Conservation (phyloP, 2,797 vertebrate species). For the Molossus molossus region DNA sequence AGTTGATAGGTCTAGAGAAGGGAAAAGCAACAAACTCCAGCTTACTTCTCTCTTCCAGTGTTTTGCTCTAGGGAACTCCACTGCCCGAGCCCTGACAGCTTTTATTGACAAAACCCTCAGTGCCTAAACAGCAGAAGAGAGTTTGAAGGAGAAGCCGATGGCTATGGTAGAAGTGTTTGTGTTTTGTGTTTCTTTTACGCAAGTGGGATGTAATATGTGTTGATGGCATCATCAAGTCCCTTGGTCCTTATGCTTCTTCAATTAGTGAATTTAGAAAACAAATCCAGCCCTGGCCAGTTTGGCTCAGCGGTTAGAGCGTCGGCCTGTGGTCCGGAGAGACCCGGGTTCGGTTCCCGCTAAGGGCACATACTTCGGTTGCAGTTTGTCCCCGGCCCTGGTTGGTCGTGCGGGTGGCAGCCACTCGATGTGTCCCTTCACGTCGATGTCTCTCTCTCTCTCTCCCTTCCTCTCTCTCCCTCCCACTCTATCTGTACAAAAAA, state of each 20-base stretch:
- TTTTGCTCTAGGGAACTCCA: not conserved
- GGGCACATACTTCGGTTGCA: too few species aligned
- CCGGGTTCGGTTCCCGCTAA: too few species aligned
- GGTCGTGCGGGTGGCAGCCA: too few species aligned
- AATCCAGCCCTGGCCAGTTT: too few species aligned
- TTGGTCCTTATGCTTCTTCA: not conserved
- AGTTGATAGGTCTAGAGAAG: not conserved
- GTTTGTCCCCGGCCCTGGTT: too few species aligned
- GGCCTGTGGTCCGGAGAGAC: too few species aligned
- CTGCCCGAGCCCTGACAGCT: not conserved
- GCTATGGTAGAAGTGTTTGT: not conserved
- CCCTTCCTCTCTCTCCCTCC: too few species aligned
- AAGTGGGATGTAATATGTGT: not conserved
- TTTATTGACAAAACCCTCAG: not conserved
- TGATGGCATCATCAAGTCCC: not conserved
- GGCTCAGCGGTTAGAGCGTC: too few species aligned
- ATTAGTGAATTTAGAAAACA: not conserved
- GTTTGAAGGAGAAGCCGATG: not conserved
- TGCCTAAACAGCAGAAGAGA: not conserved
- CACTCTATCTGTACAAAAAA: too few species aligned
- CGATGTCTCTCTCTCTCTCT: too few species aligned
- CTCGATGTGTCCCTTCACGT: too few species aligned
- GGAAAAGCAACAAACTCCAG: not conserved
- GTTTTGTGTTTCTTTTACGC: not conserved
- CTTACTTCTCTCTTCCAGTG: not conserved